Evolutionary conservation across 2,113 vertebrate genomes (phyloP), one percentile per base, ranked within the genome.

Genomic region (Danionella cerebrum): DNA sequence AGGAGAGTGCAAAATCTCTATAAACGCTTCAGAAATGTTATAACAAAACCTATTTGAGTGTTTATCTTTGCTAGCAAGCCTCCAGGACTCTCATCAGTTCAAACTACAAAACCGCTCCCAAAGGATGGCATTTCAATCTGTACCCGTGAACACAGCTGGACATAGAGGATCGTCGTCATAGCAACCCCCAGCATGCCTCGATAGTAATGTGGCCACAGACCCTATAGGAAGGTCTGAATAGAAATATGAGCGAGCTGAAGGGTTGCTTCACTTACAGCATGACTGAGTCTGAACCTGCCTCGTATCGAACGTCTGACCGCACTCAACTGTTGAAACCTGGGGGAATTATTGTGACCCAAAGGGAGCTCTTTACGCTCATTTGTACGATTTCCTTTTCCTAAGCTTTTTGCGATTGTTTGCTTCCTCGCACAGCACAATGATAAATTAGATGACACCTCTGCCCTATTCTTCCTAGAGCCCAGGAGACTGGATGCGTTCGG

Each of bases 71-170:
- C 84, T 82, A 80, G 74, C 72, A 77, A 21, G 35, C 68, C 65
- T 48, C 67, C 67, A 76, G 80, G 78, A 70, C 70, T 75, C 76
- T 78, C 82, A 79, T 82, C 76, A 57, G 13, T 72, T 76, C 79
- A 70, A 14, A 65, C 50, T 80, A 79, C 78, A 79, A 81, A 84
- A 83, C 80, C 39, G 44, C 29, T 81, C 85, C 84, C 75, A 12
- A 78, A 85, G 81, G 83, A 84, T 79, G 77, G 80, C 84, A 82
- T 84, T 77, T 86, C 83, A 85, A 80, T 86, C 82, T 82, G 71
- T 62, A 81, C 59, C 70, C 71, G 67, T 70, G 33, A 13, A 42
- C 45, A 72, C 63, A 76, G 83, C 83, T 83, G 82, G 83, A 83
- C 70, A 52, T 72, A 72, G 72, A 67, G 64, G 55, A 62, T 44